phyloP scores from a whole-genome alignment of 2,888 invertebrate genomes.

The Eurois occulta region DNA sequence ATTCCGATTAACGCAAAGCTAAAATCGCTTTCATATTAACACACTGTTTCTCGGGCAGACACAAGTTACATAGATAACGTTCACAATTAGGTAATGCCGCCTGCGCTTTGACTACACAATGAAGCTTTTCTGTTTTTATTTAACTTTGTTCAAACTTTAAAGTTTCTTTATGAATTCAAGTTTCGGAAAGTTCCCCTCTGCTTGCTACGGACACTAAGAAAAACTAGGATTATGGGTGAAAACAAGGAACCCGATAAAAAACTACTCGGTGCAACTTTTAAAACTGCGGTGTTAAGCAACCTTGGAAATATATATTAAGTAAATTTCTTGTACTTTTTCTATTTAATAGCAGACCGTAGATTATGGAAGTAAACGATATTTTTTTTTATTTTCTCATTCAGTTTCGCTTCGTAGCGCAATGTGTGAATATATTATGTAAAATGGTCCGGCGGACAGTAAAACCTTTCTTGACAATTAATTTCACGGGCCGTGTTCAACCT shows the following conservation, averaged over 20 bases:
- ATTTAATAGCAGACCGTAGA: slow-evolving; percentile 13
- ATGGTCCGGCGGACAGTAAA: slow-evolving; percentile 58
- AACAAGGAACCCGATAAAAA: slow-evolving; percentile 62
- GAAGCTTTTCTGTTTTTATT: slow-evolving; percentile 70
- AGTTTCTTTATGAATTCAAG: slow-evolving; percentile 72
- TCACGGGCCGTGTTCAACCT: slow-evolving; percentile 81
- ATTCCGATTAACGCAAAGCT: slow-evolving; percentile 87
- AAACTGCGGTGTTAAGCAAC: slow-evolving; percentile 55
- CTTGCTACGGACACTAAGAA: slow-evolving; percentile 66
- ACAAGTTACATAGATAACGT: slow-evolving; percentile 57
- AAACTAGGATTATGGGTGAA: slow-evolving; percentile 67
- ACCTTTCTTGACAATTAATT: slow-evolving; percentile 80
- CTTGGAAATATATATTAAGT: slow-evolving; percentile 44
- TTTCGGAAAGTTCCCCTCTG: slow-evolving; percentile 69
- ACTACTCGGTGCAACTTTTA: slow-evolving; percentile 54
- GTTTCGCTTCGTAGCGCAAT: slow-evolving; percentile 21
- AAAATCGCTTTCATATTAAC: slow-evolving; percentile 77
- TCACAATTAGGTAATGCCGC: slow-evolving; percentile 55
- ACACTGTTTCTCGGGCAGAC: slow-evolving; percentile 63
- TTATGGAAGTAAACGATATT: slow-evolving; percentile 6
- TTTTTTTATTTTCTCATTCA: slow-evolving; percentile 20
- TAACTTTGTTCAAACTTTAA: slow-evolving; percentile 69
- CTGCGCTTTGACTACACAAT: slow-evolving; percentile 57
- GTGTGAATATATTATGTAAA: slow-evolving; percentile 43
- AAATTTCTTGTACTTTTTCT: slow-evolving; percentile 27